These are phyloP conservation scores for Antennarius maculatus DNA, from an alignment of 2,797 vertebrate species.

Conservation along the genomic window DNA sequence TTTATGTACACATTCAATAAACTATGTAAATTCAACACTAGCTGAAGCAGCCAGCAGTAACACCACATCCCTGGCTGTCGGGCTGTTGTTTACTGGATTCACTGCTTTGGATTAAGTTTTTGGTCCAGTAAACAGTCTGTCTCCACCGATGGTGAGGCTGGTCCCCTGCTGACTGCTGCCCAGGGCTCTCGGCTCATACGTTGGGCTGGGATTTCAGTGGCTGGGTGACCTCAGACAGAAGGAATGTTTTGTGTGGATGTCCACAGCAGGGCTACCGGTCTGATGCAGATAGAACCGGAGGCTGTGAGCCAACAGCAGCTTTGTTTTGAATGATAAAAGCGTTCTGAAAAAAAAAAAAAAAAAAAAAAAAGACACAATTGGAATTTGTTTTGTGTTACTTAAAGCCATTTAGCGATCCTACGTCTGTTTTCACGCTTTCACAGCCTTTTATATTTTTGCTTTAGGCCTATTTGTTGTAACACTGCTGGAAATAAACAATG, in stretches of 20 bases:
- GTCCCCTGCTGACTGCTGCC: slow-evolving; percentile 60
- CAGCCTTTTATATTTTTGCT: neutral
- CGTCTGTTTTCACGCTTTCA: neutral
- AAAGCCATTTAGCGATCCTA: neutral
- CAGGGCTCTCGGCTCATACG: slow-evolving; percentile 66
- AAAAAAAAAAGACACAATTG: neutral
- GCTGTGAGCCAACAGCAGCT: slow-evolving; percentile 13
- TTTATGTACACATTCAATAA: slow-evolving; percentile 13
- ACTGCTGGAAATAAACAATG: neutral
- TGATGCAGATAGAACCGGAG: slow-evolving; percentile 32
- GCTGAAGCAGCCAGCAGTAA: neutral
- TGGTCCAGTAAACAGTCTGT: slow-evolving; percentile 28
- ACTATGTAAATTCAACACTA: slow-evolving; percentile 11
- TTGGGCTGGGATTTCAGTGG: slow-evolving; percentile 72
- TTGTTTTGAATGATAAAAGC: neutral
- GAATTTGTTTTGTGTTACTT: neutral
- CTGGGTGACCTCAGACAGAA: slow-evolving; percentile 75
- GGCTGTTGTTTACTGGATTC: slow-evolving; percentile 30
- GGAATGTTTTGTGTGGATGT: slow-evolving; percentile 81
- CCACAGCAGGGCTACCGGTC: slow-evolving; percentile 60
- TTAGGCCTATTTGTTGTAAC: neutral
- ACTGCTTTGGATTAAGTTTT: slow-evolving; percentile 44
- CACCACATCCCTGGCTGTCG: slow-evolving; percentile 16
- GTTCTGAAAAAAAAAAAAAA: neutral
- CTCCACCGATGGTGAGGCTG: slow-evolving; percentile 31